phyloP scores from a whole-genome alignment of 2,113 vertebrate genomes.

The Vidua chalybeata region DNA sequence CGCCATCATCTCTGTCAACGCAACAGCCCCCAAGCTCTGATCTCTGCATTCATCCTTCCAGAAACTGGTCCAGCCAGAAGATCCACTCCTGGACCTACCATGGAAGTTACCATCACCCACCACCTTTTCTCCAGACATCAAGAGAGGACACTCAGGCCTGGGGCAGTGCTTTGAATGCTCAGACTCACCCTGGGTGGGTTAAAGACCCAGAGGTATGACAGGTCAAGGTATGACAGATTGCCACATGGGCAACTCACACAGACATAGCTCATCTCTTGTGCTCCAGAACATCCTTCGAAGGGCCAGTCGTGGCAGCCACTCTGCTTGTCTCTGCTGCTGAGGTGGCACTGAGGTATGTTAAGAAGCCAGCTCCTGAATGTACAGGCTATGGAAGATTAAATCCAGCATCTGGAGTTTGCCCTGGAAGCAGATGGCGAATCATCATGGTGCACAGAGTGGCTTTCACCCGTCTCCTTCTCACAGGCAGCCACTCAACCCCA shows the following conservation, averaged over 20 bases:
- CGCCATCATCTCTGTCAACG: background rate
- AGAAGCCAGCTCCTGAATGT: constrained; percentile 58
- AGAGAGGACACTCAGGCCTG: background rate
- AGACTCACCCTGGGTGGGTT: background rate
- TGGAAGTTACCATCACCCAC: background rate
- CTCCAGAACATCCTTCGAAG: background rate
- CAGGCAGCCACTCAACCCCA: background rate
- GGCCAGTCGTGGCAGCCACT: background rate
- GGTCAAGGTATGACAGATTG: background rate
- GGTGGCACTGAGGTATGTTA: constrained; percentile 35
- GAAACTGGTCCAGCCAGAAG: constrained; percentile 5
- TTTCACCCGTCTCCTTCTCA: background rate
- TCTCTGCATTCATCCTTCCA: background rate
- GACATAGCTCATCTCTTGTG: background rate
- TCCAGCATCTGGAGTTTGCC: constrained; percentile 55
- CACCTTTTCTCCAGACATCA: background rate
- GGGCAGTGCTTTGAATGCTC: background rate
- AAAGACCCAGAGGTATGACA: background rate
- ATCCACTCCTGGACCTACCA: background rate
- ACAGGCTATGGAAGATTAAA: constrained; percentile 61
- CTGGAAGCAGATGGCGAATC: constrained; percentile 30
- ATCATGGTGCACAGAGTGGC: background rate
- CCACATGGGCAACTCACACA: background rate
- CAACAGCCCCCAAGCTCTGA: background rate
- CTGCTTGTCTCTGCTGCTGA: background rate